Conservation (phyloP, 2,797 vertebrate genomes). For the Mormyrus hasselquistii region DNA sequence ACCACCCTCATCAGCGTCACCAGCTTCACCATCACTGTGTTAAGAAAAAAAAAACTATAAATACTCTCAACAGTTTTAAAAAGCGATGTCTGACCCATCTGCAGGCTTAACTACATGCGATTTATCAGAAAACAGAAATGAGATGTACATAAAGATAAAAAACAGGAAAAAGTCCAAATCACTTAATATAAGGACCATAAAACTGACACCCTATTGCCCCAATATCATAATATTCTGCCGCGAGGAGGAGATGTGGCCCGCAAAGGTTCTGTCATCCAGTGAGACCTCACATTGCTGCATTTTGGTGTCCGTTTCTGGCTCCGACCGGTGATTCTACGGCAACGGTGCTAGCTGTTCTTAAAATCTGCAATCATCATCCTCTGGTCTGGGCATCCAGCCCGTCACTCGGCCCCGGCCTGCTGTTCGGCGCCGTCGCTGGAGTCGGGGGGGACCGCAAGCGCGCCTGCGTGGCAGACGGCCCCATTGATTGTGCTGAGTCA, state of each 20-base stretch:
- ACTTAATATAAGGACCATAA: background rate
- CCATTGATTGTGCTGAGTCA: slow-evolving; percentile 38
- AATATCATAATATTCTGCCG: background rate
- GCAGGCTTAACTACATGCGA: background rate
- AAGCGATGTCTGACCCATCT: background rate
- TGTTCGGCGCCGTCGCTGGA: slow-evolving; percentile 39
- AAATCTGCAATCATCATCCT: slow-evolving; percentile 63
- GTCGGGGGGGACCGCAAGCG: slow-evolving; percentile 37
- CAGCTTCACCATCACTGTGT: background rate
- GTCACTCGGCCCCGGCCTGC: slow-evolving; percentile 47
- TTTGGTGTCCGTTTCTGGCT: slow-evolving; percentile 49
- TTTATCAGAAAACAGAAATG: background rate
- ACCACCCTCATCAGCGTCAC: too few species aligned
- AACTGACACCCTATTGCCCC: background rate
- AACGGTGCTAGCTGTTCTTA: slow-evolving; percentile 56
- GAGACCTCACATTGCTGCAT: slow-evolving; percentile 29
- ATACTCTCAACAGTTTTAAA: background rate
- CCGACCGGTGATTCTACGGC: slow-evolving; percentile 47
- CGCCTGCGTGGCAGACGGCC: slow-evolving; percentile 14
- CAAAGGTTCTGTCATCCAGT: background rate
- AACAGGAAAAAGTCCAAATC: background rate
- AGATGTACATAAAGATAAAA: background rate
- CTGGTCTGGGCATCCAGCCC: slow-evolving; percentile 54
- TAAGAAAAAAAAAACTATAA: background rate
- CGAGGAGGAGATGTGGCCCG: background rate